Evolutionary conservation across 1,140 invertebrate genomes (phyloP).

Genomic region (Bombus sylvicola): DNA sequence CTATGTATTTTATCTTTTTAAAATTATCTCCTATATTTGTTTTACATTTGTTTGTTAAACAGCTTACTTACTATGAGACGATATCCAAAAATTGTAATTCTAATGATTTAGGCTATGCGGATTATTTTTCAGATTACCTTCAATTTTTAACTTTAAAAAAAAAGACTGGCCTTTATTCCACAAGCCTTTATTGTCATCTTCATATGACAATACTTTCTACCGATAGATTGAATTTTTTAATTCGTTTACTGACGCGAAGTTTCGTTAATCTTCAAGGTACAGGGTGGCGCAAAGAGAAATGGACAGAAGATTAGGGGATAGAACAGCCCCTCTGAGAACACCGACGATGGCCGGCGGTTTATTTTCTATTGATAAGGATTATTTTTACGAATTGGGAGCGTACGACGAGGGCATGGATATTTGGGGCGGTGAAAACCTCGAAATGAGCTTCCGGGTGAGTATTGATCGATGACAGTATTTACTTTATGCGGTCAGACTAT

Average conservation of each 20-base stretch:
- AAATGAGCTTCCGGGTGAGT: slow-evolving; percentile 99
- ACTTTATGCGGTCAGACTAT: neutral
- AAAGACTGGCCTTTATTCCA: no score
- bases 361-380: slow-evolving; percentile 97
- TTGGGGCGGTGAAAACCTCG: slow-evolving; percentile 99
- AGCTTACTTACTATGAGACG: no score
- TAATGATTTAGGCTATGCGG: no score
- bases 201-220: no score
- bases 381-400: slow-evolving; percentile 98
- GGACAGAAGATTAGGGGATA: slow-evolving; percentile 93
- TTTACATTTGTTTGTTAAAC: no score
- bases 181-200: no score
- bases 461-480: slow-evolving; percentile 22
- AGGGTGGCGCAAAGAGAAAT: slow-evolving; percentile 97
- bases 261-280: slow-evolving; percentile 87
- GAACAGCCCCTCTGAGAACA: slow-evolving; percentile 94
- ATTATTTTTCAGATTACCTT: neutral
- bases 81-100: no score
- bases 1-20: no score
- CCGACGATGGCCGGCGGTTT: slow-evolving; percentile 99
- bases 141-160: no score
- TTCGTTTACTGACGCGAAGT: neutral
- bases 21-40: no score
- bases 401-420: slow-evolving; percentile 99
- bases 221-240: neutral